Evolutionary conservation across 2,113 vertebrate species (phyloP).

Genomic region (Smithornis capensis): DNA sequence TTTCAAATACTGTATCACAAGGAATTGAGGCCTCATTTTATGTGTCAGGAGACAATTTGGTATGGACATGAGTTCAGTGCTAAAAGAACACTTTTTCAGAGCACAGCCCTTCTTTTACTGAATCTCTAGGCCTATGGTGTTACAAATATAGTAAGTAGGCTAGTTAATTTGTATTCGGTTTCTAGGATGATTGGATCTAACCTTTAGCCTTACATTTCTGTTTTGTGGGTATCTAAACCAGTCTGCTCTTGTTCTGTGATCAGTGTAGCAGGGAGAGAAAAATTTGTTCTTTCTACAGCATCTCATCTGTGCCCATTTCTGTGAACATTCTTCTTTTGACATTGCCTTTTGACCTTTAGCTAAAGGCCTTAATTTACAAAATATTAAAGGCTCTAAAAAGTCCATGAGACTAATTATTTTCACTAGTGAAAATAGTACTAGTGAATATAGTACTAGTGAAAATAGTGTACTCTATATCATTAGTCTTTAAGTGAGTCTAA

Average conservation of each 20-base stretch:
- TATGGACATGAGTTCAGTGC: neutral
- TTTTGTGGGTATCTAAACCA: neutral
- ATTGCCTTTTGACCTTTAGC: slow-evolving; percentile 6
- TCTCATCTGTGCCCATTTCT: neutral
- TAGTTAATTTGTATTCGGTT: slow-evolving; percentile 12
- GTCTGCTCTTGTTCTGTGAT: neutral
- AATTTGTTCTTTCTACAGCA: neutral
- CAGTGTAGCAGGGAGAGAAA: neutral
- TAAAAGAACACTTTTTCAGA: neutral
- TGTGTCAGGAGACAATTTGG: neutral
- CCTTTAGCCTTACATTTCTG: slow-evolving; percentile 8
- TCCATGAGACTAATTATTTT: neutral
- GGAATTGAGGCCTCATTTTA: neutral
- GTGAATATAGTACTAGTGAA: too few species aligned
- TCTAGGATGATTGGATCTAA: neutral
- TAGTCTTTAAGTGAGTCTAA: neutral
- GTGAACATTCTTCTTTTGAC: neutral
- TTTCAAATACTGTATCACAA: neutral
- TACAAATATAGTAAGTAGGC: slow-evolving; percentile 11
- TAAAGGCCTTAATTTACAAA: slow-evolving; percentile 4
- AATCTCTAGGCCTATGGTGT: neutral
- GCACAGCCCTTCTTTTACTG: neutral
- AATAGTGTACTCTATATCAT: neutral
- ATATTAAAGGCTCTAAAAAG: neutral
- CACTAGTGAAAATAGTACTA: too few species aligned